phyloP scores from a whole-genome alignment of 2,888 invertebrate species.

The Dendrolimus pini region DNA sequence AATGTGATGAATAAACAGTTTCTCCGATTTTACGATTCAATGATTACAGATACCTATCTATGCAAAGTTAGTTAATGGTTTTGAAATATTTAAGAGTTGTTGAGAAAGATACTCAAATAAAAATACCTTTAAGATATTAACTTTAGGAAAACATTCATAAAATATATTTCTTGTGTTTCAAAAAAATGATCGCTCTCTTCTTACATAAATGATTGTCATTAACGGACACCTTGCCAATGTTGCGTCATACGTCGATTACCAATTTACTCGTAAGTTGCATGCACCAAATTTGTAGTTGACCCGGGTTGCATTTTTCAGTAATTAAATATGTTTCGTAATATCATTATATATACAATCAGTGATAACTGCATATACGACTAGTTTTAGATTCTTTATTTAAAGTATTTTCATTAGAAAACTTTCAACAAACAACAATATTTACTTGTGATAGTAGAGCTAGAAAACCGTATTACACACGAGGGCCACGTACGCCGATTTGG shows the following conservation, averaged over 20 bases:
- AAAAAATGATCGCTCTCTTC: neutral
- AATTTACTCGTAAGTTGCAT: neutral
- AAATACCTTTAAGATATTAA: neutral
- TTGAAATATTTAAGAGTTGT: constrained; percentile 38
- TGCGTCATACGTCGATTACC: neutral
- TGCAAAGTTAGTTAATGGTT: constrained; percentile 64
- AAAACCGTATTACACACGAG: too few species aligned
- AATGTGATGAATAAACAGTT: constrained; percentile 73
- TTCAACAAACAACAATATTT: too few species aligned
- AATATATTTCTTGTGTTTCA: too few species aligned
- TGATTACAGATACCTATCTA: constrained; percentile 67
- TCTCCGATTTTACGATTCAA: constrained; percentile 72
- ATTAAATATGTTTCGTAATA: neutral
- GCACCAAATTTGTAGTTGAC: neutral
- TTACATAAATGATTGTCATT: neutral
- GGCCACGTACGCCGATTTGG: too few species aligned
- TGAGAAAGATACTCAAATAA: neutral
- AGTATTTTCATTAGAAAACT: too few species aligned
- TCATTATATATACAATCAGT: too few species aligned
- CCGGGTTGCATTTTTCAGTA: neutral
- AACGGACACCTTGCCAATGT: neutral
- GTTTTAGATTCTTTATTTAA: too few species aligned
- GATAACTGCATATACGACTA: too few species aligned
- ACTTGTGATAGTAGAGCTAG: too few species aligned
- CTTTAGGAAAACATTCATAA: neutral